Evolutionary conservation across 2,888 invertebrate genomes (phyloP).

Genomic region (Trissonchulus latispiculum): DNA sequence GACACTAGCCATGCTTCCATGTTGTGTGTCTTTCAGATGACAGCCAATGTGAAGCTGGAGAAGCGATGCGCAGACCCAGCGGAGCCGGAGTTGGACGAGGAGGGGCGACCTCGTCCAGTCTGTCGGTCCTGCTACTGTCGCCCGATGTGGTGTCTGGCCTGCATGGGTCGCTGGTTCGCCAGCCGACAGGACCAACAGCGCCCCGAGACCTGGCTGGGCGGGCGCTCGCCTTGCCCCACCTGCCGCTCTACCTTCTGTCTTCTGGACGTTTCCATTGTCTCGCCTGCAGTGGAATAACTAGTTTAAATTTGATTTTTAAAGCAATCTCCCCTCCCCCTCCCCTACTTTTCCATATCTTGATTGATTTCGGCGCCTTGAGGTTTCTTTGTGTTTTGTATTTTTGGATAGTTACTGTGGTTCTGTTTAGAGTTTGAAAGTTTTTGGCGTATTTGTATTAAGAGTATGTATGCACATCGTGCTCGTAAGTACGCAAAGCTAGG

Average conservation of each 20-base stretch:
- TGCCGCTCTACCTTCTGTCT: conserved; percentile 48
- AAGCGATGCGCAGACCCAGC: conserved; percentile 39
- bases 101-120: conserved; percentile 27
- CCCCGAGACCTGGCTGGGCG: conserved; percentile 46
- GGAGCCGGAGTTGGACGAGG: conserved; percentile 21
- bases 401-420: no score
- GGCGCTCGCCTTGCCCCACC: conserved; percentile 47
- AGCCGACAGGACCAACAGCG: conserved; percentile 46
- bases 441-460: no score
- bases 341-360: no score
- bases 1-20: no score
- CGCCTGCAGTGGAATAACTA: background rate
- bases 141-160: conserved; percentile 46
- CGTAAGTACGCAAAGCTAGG: no score
- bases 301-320: no score
- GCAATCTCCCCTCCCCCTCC: no score
- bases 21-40: conserved; percentile 37
- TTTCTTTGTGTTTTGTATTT: no score
- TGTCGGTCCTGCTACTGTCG: conserved; percentile 46
- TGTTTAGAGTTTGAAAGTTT: no score
- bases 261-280: conserved; percentile 44
- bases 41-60: conserved; percentile 46
- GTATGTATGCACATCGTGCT: no score
- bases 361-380: no score
- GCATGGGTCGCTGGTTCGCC: conserved; percentile 47